A percentile compares a stretch with the other conserved stretches of the same genome.
Evolutionary conservation across 2,888 invertebrate species (phyloP).

Genomic region (Chirona hameri): DNA sequence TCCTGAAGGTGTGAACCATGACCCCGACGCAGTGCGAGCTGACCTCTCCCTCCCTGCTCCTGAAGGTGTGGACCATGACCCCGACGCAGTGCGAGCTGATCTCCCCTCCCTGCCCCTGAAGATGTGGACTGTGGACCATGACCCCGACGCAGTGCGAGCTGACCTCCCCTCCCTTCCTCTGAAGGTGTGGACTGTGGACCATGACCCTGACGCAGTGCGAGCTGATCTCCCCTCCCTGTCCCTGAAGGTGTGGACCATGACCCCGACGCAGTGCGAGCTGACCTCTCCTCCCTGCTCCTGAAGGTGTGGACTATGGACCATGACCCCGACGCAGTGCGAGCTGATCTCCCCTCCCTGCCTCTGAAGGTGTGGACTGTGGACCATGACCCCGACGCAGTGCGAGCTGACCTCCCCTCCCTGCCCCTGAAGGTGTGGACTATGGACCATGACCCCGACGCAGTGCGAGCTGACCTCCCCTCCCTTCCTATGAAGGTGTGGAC

Average conservation of each 20-base stretch:
- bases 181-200: constrained; percentile 68
- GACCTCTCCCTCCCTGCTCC: too few species aligned
- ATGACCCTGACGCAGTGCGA: too few species aligned
- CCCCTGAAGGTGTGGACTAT: constrained; percentile 59
- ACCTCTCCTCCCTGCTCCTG: too few species aligned
- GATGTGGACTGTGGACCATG: constrained; percentile 76
- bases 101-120: constrained; percentile 58
- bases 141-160: constrained; percentile 75
- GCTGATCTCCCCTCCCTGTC: constrained; percentile 65
- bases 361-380: constrained; percentile 65
- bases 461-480: constrained; percentile 71
- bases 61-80: constrained; percentile 72
- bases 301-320: constrained; percentile 72
- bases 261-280: constrained; percentile 72
- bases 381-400: constrained; percentile 74
- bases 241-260: constrained; percentile 67
- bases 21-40: constrained; percentile 75
- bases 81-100: too few species aligned
- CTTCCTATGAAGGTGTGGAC: constrained; percentile 60
- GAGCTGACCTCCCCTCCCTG: too few species aligned
- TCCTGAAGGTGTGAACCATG: constrained; percentile 64
- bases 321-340: too few species aligned
- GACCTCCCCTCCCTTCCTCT: too few species aligned
- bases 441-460: constrained; percentile 80
- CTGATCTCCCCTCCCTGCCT: constrained; percentile 62